phyloP scores from a whole-genome alignment of 2,888 invertebrate species.

The Elysia crispata region DNA sequence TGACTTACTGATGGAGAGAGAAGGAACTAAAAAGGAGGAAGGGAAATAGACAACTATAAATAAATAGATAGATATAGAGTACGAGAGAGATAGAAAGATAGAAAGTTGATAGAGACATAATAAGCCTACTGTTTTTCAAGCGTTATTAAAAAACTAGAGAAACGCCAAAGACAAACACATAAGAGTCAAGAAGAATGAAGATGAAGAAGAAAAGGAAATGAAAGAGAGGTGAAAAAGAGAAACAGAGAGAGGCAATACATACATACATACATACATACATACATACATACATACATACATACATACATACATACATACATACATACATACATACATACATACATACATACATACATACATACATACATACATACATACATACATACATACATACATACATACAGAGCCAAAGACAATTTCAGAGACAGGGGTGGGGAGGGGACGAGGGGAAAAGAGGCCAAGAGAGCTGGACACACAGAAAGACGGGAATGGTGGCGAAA shows the following conservation, averaged over 20 bases:
- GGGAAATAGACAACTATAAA: no score
- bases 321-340: constrained; percentile 30
- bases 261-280: constrained; percentile 32
- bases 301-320: constrained; percentile 32
- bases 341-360: constrained; percentile 26
- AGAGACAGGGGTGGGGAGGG: no score
- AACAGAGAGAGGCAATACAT: constrained; percentile 23
- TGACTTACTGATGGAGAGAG: background rate
- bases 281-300: constrained; percentile 32
- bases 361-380: constrained; percentile 25
- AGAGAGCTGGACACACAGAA: constrained; percentile 23
- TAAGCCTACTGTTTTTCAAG: no score
- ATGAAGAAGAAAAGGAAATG: background rate
- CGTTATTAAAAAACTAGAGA: no score
- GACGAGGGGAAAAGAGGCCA: constrained; percentile 7
- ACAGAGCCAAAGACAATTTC: no score
- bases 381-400: constrained; percentile 32
- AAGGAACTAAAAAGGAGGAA: background rate
- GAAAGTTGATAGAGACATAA: no score
- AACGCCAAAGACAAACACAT: no score
- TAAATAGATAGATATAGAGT: constrained; percentile 10
- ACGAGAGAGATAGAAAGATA: background rate
- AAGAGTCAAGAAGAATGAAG: no score
- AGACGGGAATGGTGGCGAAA: no score
- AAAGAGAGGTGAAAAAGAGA: background rate